A percentile compares a stretch with the other conserved stretches of the same genome.
phyloP scores from a whole-genome alignment of 2,888 invertebrate species.

The Hedychridium roseum region DNA sequence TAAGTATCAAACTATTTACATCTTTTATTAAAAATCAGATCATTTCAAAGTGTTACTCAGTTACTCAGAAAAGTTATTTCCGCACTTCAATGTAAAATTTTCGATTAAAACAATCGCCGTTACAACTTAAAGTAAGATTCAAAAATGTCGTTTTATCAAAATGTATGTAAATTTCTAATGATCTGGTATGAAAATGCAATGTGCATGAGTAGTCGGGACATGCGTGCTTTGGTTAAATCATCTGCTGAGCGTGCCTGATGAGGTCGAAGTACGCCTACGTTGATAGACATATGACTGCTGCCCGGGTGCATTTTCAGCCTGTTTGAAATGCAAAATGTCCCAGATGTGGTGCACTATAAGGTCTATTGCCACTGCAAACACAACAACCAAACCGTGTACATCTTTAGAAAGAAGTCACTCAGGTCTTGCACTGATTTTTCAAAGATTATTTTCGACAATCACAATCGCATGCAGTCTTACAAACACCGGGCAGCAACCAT shows the following conservation, averaged over 20 bases:
- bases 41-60: too few species aligned
- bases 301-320: conserved; percentile 65
- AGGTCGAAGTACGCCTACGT: conserved; percentile 59
- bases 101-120: too few species aligned
- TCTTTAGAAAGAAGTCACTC: conserved; percentile 34
- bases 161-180: conserved; percentile 28
- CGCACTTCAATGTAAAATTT: too few species aligned
- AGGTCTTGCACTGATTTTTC: conserved; percentile 23
- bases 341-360: conserved; percentile 99
- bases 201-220: conserved; percentile 34
- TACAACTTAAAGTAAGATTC: too few species aligned
- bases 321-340: conserved; percentile 83
- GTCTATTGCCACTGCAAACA: conserved; percentile 96
- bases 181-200: conserved; percentile 35
- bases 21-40: too few species aligned
- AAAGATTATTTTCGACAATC: conserved; percentile 29
- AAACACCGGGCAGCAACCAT: conserved; percentile 62
- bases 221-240: conserved; percentile 41
- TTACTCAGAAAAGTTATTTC: too few species aligned
- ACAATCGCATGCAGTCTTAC: conserved; percentile 30
- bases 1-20: too few species aligned
- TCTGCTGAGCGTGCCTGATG: conserved; percentile 63
- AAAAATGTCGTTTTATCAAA: too few species aligned
- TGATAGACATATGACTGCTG: conserved; percentile 64
- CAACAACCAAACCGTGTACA: conserved; percentile 69